Conservation (phyloP, 2,113 vertebrate species). For the Erinaceus europaeus region DNA sequence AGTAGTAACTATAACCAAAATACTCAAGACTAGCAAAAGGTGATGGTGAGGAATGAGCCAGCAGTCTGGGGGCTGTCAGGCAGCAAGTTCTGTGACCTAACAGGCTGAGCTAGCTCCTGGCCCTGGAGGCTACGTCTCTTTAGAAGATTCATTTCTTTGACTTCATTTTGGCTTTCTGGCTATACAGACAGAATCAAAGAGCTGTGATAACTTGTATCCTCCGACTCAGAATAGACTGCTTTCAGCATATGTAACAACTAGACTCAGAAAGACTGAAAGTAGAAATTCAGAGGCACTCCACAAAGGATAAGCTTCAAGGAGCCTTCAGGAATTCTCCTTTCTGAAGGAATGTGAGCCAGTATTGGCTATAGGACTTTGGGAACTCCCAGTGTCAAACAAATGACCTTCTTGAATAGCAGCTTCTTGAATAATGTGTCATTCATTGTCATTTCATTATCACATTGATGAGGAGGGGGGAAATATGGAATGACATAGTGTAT, state of each 20-base stretch:
- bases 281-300: not conserved
- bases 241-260: not conserved
- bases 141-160: slow-evolving; percentile 36
- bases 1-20: no score
- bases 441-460: not conserved
- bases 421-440: not conserved
- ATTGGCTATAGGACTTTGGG: not conserved
- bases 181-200: slow-evolving; percentile 48
- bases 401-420: not conserved
- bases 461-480: not conserved
- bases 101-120: no score
- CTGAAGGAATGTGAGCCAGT: not conserved
- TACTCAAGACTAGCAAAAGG: no score
- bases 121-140: slow-evolving; percentile 68
- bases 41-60: no score
- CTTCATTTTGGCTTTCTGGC: slow-evolving; percentile 3
- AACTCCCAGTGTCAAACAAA: not conserved
- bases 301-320: not conserved
- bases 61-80: no score
- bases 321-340: not conserved
- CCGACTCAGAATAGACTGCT: not conserved
- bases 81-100: no score
- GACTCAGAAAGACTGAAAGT: not conserved
- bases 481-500: no score
- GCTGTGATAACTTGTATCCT: slow-evolving; percentile 13